phyloP scores from a whole-genome alignment of 2,888 invertebrate genomes.

The Cerastoderma edule region DNA sequence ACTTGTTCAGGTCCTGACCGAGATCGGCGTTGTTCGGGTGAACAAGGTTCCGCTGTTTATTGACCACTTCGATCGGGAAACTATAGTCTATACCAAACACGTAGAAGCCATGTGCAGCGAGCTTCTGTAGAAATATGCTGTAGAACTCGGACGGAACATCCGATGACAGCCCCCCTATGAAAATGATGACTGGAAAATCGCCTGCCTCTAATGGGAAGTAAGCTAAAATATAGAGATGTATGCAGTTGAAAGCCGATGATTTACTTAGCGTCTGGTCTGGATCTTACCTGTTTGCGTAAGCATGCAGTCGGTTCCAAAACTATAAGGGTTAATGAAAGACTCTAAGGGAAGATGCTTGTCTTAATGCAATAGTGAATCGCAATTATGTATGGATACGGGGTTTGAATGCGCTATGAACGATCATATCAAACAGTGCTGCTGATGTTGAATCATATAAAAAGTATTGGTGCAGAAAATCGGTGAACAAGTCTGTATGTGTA shows the following conservation, averaged over 20 bases:
- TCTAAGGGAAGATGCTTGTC: too few species aligned
- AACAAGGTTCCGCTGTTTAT: background rate
- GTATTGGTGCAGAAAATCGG: too few species aligned
- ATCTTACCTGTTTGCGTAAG: too few species aligned
- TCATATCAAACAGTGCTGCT: too few species aligned
- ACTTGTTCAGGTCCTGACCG: slow-evolving; percentile 47
- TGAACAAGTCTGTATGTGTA: too few species aligned
- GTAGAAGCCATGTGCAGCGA: slow-evolving; percentile 69
- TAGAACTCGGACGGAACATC: slow-evolving; percentile 62
- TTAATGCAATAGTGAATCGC: too few species aligned
- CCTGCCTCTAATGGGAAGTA: slow-evolving; percentile 53
- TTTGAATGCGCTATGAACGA: too few species aligned
- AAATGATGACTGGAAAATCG: slow-evolving; percentile 59
- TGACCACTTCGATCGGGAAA: slow-evolving; percentile 45
- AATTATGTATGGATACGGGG: too few species aligned
- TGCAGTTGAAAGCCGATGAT: background rate
- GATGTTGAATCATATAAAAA: too few species aligned
- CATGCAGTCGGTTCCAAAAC: too few species aligned
- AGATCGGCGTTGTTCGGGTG: background rate
- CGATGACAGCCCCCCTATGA: slow-evolving; percentile 59
- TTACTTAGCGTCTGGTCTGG: too few species aligned
- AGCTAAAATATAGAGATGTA: slow-evolving; percentile 34
- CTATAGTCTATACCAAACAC: slow-evolving; percentile 66
- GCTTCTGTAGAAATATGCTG: slow-evolving; percentile 52
- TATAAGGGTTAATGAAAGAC: too few species aligned